Percentiles rank a stretch among this genome's conserved stretches.
These are phyloP conservation scores for Lordiphosa clarofinis DNA, from an alignment of 1,140 invertebrate genomes.

Conservation along the genomic window DNA sequence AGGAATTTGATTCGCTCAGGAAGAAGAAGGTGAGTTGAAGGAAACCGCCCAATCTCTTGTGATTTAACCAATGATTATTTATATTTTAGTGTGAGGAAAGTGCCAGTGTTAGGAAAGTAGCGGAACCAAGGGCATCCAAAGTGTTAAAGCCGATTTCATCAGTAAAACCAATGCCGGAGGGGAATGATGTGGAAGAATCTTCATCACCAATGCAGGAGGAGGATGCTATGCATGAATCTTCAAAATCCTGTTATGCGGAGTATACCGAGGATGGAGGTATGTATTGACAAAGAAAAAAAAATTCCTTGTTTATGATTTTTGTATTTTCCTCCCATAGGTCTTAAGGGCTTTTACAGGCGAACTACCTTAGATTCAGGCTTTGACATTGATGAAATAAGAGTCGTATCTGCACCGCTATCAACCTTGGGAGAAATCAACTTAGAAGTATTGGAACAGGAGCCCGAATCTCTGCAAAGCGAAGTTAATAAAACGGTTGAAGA, in stretches of 20 bases:
- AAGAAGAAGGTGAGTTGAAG: conserved; percentile 29
- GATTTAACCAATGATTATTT: neutral
- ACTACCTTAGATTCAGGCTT: conserved; percentile 48
- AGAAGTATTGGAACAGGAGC: neutral
- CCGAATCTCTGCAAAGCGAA: neutral
- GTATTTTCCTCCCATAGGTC: conserved; percentile 27
- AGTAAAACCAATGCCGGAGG: neutral
- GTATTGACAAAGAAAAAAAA: neutral
- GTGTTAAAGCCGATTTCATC: neutral
- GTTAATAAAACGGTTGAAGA: neutral
- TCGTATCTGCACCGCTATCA: conserved; percentile 6
- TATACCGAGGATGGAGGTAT: conserved; percentile 24
- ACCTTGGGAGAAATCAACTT: conserved; percentile 13
- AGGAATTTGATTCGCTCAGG: conserved; percentile 39
- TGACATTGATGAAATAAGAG: conserved; percentile 33
- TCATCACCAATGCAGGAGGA: neutral
- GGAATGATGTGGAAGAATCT: neutral
- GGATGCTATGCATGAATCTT: neutral
- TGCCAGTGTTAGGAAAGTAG: conserved; percentile 11
- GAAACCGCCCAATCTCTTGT: neutral
- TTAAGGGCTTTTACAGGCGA: conserved; percentile 39
- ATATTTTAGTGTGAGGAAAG: conserved; percentile 25
- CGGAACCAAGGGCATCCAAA: neutral
- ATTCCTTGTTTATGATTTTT: neutral
- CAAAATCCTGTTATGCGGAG: too few relatives aligned